A percentile compares a stretch with the other conserved stretches of the same genome.
Evolutionary conservation across 2,113 vertebrate genomes (phyloP).

Genomic region (Sapajus apella): DNA sequence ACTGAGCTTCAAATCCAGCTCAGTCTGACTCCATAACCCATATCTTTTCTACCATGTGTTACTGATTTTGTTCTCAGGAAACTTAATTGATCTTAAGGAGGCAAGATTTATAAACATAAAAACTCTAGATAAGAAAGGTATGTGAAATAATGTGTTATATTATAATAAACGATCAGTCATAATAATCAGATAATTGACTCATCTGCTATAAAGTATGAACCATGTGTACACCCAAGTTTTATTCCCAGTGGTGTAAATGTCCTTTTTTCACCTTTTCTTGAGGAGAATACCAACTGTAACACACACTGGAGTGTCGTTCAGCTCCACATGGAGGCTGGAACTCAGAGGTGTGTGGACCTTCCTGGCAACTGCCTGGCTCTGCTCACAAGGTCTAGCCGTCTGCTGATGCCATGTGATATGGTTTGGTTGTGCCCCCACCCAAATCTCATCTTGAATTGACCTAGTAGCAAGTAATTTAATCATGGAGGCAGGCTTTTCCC

Average conservation of each 20-base stretch:
- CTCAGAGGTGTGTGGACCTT: neutral
- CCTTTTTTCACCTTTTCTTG: neutral
- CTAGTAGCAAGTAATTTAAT: too few species aligned
- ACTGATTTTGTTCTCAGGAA: neutral
- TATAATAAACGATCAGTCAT: neutral
- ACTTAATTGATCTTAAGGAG: neutral
- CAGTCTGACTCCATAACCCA: neutral
- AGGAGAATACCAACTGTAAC: neutral
- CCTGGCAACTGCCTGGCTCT: neutral
- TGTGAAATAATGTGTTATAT: neutral
- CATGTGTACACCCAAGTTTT: neutral
- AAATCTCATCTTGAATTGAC: too few species aligned
- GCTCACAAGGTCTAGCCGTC: neutral
- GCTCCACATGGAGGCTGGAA: neutral
- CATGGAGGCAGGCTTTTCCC: too few species aligned
- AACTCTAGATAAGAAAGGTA: neutral
- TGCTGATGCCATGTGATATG: too few species aligned
- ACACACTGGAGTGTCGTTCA: neutral
- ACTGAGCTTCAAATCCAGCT: neutral
- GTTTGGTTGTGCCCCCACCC: too few species aligned
- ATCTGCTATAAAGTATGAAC: neutral
- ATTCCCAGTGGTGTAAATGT: neutral
- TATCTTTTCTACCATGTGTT: neutral
- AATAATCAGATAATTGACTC: neutral
- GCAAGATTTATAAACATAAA: neutral